phyloP scores from a whole-genome alignment of 1,140 invertebrate genomes.

The Hestina assimilis region DNA sequence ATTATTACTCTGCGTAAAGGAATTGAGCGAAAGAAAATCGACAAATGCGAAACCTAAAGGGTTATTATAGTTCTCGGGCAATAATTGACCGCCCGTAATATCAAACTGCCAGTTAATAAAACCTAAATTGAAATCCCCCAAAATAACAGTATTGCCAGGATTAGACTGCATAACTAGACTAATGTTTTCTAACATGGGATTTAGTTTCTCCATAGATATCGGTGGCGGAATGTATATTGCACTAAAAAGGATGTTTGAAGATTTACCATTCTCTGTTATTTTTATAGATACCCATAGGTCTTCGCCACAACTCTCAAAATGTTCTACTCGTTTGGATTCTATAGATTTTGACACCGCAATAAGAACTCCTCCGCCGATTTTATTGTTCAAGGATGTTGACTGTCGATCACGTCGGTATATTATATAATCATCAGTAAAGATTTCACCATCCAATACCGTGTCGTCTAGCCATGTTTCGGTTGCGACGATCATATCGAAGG shows the following conservation, averaged over 20 bases:
- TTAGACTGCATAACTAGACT: no score
- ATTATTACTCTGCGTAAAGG: constrained; percentile 11
- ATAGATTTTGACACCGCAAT: not conserved
- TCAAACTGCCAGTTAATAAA: not conserved
- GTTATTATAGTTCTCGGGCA: no score
- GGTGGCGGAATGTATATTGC: no score
- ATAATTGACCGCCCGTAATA: not conserved
- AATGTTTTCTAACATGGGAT: no score
- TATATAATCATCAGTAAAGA: not conserved
- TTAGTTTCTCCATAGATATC: no score
- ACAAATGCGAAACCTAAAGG: constrained; percentile 3
- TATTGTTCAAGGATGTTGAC: not conserved
- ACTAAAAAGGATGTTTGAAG: no score
- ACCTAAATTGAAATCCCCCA: constrained; percentile 12
- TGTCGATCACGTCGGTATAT: not conserved
- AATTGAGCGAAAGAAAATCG: constrained; percentile 2
- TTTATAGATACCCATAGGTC: not conserved
- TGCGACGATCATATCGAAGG: constrained; percentile 26
- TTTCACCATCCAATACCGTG: constrained; percentile 10
- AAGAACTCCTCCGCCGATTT: not conserved
- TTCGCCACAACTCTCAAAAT: not conserved
- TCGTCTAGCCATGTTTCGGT: constrained; percentile 33
- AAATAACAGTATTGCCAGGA: no score
- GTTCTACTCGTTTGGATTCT: not conserved
- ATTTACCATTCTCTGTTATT: no score